phyloP scores from a whole-genome alignment of 37 sponge, comb jelly and placozoan species.

The Cladorhizidae sp. region DNA sequence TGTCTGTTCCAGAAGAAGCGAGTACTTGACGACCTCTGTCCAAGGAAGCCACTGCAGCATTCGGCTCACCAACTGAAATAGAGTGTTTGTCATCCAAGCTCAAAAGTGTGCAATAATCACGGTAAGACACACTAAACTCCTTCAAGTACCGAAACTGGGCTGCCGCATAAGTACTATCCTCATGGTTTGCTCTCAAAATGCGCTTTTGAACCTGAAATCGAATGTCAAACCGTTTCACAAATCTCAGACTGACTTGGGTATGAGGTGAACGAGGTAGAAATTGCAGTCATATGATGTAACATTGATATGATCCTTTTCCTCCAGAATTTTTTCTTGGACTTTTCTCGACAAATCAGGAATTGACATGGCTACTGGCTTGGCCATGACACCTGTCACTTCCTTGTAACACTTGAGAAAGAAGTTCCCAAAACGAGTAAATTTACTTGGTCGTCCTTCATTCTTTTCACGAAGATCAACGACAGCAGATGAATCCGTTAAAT shows the following conservation, averaged over 20 bases:
- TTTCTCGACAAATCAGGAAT: background rate
- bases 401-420: background rate
- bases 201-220: conserved; percentile 24
- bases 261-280: too few relatives aligned
- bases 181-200: conserved; percentile 15
- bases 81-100: conserved; percentile 48
- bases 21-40: conserved; percentile 48
- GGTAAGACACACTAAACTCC: conserved; percentile 15
- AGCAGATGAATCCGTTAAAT: background rate
- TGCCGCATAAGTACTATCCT: conserved; percentile 36
- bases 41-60: conserved; percentile 51
- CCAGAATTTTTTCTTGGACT: background rate
- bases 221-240: conserved; percentile 13
- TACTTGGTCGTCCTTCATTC: conserved; percentile 1
- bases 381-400: background rate
- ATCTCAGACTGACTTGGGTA: conserved; percentile 13
- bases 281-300: background rate
- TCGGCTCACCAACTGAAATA: conserved; percentile 63
- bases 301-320: background rate
- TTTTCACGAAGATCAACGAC: background rate
- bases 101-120: conserved; percentile 9
- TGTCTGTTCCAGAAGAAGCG: conserved; percentile 2
- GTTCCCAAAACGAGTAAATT: background rate
- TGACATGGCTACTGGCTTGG: conserved; percentile 8
- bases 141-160: conserved; percentile 33